phyloP scores from a whole-genome alignment of 2,888 invertebrate genomes.

The Drosophila incognita region DNA sequence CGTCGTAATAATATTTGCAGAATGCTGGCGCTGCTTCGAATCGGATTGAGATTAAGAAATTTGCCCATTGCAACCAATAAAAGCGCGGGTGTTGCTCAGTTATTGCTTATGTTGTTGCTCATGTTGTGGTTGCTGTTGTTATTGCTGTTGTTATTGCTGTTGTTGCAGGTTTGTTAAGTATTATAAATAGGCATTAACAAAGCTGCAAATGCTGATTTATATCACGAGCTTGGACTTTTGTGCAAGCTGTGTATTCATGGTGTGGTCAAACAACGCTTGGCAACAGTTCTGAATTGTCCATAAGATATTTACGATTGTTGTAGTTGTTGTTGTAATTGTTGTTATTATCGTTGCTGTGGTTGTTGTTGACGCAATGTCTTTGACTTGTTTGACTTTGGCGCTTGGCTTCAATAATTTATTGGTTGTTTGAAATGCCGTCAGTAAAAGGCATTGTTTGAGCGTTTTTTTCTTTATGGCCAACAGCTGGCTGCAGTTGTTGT shows the following conservation, averaged over 20 bases:
- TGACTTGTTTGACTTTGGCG: conserved; percentile 74
- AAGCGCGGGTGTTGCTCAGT: conserved; percentile 47
- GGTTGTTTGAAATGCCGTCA: conserved; percentile 71
- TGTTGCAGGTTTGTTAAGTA: conserved; percentile 18
- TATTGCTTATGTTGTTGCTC: conserved; percentile 13
- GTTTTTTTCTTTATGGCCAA: conserved; percentile 56
- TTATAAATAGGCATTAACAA: conserved; percentile 54
- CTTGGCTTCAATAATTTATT: conserved; percentile 76
- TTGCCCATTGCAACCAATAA: conserved; percentile 41
- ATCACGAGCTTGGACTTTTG: conserved; percentile 51
- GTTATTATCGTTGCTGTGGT: conserved; percentile 14
- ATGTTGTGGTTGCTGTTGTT: conserved; percentile 28
- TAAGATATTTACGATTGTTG: conserved; percentile 29
- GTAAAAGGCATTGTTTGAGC: conserved; percentile 72
- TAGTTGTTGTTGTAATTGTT: conserved; percentile 29
- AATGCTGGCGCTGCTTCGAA: conserved; percentile 29
- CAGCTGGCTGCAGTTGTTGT: conserved; percentile 52
- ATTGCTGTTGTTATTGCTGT: conserved; percentile 39
- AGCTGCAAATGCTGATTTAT: conserved; percentile 67
- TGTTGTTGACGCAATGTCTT: conserved; percentile 60
- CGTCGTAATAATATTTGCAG: conserved; percentile 31
- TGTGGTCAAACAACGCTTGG: conserved; percentile 52
- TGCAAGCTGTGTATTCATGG: conserved; percentile 17
- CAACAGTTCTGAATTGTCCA: conserved; percentile 44
- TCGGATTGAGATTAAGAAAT: conserved; percentile 60